Evolutionary conservation across 1,140 invertebrate species (phyloP).

Genomic region (Trichonephila inaurata): DNA sequence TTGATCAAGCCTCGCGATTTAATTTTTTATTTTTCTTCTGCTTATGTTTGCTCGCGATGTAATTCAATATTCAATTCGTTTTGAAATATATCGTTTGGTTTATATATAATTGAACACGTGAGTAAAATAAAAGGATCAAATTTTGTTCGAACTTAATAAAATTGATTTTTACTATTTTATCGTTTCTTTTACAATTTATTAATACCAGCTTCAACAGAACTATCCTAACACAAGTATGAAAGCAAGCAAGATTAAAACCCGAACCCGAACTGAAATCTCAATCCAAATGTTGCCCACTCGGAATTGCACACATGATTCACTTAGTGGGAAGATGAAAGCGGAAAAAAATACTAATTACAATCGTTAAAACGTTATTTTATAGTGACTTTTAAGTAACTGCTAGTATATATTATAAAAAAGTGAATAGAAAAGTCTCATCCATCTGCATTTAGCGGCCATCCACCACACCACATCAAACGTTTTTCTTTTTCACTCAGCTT

Average conservation of each 20-base stretch:
- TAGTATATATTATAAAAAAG: constrained; percentile 49
- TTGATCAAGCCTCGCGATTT: too few species aligned
- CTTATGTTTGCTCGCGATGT: too few species aligned
- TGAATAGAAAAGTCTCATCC: constrained; percentile 52
- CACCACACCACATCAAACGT: not conserved
- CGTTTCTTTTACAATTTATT: too few species aligned
- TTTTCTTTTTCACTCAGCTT: not conserved
- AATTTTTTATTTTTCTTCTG: too few species aligned
- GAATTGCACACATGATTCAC: constrained; percentile 48
- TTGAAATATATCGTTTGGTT: too few species aligned
- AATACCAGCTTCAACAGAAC: too few species aligned
- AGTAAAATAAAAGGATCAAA: too few species aligned
- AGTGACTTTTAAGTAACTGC: constrained; percentile 41
- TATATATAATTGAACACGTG: too few species aligned
- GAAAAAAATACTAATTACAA: constrained; percentile 69
- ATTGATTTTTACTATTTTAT: too few species aligned
- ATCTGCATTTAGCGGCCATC: constrained; percentile 56
- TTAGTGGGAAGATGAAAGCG: constrained; percentile 48
- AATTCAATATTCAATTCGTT: too few species aligned
- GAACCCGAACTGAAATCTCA: constrained; percentile 11
- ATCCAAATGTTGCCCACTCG: constrained; percentile 24
- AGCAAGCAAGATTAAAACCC: not conserved
- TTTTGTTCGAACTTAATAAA: too few species aligned
- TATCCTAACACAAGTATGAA: not conserved
- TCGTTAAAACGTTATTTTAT: constrained; percentile 51